phyloP scores from a whole-genome alignment of 2,797 vertebrate species.

The Nannoperca obscura region DNA sequence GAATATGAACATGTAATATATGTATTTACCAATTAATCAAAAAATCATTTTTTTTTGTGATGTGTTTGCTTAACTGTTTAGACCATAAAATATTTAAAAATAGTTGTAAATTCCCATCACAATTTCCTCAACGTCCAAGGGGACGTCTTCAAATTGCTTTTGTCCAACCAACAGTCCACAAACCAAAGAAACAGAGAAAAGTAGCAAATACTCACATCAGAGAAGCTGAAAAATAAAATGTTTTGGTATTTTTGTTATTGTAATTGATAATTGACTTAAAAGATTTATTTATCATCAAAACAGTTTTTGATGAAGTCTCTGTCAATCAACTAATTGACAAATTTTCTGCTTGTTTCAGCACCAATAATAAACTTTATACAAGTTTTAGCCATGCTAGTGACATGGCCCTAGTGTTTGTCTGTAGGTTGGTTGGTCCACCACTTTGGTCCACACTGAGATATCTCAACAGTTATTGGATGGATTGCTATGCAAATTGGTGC shows the following conservation, averaged over 20 bases:
- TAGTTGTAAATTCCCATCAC: neutral
- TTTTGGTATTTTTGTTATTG: neutral
- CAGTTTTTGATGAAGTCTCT: too few relatives aligned
- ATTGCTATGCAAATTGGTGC: neutral
- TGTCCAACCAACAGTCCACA: neutral
- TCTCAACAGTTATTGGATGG: too few relatives aligned
- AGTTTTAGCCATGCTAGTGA: neutral
- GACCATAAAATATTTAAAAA: neutral
- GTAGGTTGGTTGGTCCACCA: neutral
- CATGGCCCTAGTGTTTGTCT: neutral
- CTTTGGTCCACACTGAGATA: neutral
- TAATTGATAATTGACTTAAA: neutral
- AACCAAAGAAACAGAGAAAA: neutral
- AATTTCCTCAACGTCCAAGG: neutral
- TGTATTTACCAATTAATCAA: neutral
- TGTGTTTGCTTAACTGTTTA: too few relatives aligned
- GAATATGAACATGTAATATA: neutral
- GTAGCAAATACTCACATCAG: too few relatives aligned
- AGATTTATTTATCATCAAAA: too few relatives aligned
- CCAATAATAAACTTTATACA: neutral
- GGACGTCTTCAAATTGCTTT: neutral
- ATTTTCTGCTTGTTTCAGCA: neutral
- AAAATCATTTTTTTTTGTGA: too few relatives aligned
- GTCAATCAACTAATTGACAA: too few relatives aligned
- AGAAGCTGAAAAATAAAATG: neutral